phyloP scores from a whole-genome alignment of 2,797 vertebrate species.

The Leptoclinus maculatus region DNA sequence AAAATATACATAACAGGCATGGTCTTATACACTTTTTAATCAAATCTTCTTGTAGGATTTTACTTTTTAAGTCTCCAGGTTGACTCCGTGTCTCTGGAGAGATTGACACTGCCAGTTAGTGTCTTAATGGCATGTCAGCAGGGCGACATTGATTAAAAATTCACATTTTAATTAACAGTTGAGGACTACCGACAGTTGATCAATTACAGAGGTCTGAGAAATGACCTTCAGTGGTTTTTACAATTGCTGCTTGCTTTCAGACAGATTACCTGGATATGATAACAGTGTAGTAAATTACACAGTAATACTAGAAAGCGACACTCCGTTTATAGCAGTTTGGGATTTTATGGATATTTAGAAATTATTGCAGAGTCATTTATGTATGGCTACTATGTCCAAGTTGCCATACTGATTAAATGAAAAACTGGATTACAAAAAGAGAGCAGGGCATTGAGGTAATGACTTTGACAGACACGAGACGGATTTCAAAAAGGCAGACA shows the following conservation, averaged over 20 bases:
- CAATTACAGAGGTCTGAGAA: constrained; percentile 35
- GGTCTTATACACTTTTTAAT: neutral
- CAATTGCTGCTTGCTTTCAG: neutral
- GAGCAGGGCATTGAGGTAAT: constrained; percentile 25
- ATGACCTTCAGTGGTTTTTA: neutral
- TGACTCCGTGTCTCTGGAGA: constrained; percentile 23
- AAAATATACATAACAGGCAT: neutral
- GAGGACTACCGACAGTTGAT: constrained; percentile 19
- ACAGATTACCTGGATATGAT: constrained; percentile 15
- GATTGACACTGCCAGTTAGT: constrained; percentile 15
- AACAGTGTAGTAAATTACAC: constrained; percentile 3
- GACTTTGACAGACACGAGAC: constrained; percentile 17
- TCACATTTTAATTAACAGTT: constrained; percentile 45
- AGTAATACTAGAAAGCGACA: neutral
- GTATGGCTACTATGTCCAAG: constrained; percentile 3
- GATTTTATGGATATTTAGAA: constrained; percentile 7
- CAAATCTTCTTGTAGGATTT: neutral
- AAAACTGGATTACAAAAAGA: constrained; percentile 7
- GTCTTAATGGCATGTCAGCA: constrained; percentile 28
- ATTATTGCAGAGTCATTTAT: neutral
- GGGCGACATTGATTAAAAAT: constrained; percentile 39
- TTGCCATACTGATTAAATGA: constrained; percentile 7
- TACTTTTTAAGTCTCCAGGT: neutral
- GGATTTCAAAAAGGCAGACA: constrained; percentile 41
- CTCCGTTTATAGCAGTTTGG: neutral